These are phyloP conservation scores for Oncorhynchus keta DNA, from an alignment of 2,113 vertebrate genomes.

Conservation along the genomic window DNA sequence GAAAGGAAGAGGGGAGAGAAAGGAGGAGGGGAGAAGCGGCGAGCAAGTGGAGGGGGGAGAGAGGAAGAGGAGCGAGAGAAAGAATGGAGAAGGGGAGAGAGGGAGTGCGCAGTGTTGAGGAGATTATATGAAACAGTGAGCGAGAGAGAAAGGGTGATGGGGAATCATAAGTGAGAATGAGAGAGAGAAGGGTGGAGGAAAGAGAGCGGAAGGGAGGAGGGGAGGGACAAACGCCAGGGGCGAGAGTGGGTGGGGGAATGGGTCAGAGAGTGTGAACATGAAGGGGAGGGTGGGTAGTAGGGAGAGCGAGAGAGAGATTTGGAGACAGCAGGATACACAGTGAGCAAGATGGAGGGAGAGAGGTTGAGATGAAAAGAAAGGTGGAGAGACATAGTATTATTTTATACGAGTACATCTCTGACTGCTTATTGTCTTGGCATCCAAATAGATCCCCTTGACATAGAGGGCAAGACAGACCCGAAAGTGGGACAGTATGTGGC, in stretches of 20 bases:
- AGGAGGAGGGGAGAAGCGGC: neutral
- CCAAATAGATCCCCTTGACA: neutral
- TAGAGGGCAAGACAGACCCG: neutral
- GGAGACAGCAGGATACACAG: neutral
- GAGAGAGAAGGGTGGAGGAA: neutral
- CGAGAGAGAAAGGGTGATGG: neutral
- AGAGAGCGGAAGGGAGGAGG: neutral
- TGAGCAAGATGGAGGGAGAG: neutral
- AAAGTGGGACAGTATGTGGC: neutral
- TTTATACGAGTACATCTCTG: neutral
- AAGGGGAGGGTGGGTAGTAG: neutral
- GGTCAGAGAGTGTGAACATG: too few species aligned
- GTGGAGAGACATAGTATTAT: neutral
- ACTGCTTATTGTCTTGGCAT: neutral
- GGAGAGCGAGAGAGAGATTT: neutral
- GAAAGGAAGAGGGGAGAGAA: slow-evolving; percentile 6
- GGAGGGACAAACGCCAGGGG: too few species aligned
- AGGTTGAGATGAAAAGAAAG: neutral
- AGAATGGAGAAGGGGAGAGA: too few species aligned
- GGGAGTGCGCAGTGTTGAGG: neutral
- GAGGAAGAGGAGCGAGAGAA: neutral
- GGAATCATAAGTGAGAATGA: neutral
- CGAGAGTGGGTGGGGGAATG: too few species aligned
- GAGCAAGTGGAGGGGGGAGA: neutral
- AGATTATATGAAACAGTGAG: neutral